phyloP scores from a whole-genome alignment of 1,140 invertebrate genomes.

The Neotoxoptera formosana region DNA sequence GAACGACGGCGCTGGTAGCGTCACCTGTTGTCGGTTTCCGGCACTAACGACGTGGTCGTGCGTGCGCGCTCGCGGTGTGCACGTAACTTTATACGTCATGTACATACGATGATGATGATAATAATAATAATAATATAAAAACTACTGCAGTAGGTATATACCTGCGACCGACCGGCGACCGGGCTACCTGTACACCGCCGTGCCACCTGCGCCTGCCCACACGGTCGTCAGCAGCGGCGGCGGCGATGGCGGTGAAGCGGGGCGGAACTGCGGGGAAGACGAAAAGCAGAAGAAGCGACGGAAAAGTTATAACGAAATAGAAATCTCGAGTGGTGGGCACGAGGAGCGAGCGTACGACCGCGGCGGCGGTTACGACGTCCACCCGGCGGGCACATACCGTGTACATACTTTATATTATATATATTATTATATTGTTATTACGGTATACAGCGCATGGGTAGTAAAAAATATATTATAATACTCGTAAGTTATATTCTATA shows the following conservation, averaged over 20 bases:
- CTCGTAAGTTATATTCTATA: neutral
- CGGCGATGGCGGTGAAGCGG: neutral
- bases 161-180: neutral
- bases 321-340: neutral
- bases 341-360: neutral
- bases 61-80: neutral
- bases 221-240: neutral
- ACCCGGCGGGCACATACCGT: neutral
- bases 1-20: constrained; percentile 39
- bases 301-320: neutral
- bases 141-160: constrained; percentile 36
- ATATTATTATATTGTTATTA: neutral
- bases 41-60: neutral
- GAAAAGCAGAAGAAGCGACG: neutral
- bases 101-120: neutral
- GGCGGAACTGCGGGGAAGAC: neutral
- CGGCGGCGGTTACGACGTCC: neutral
- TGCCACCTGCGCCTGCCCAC: constrained; percentile 27
- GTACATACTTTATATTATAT: neutral
- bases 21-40: constrained; percentile 5
- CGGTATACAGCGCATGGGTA: neutral
- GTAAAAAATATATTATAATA: neutral
- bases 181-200: constrained; percentile 16
- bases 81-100: neutral
- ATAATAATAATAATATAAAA: constrained; percentile 39